Percentiles rank a stretch among this genome's conserved stretches.
Evolutionary conservation across 2,888 invertebrate genomes (phyloP).

Genomic region (Tiliacea aurago): DNA sequence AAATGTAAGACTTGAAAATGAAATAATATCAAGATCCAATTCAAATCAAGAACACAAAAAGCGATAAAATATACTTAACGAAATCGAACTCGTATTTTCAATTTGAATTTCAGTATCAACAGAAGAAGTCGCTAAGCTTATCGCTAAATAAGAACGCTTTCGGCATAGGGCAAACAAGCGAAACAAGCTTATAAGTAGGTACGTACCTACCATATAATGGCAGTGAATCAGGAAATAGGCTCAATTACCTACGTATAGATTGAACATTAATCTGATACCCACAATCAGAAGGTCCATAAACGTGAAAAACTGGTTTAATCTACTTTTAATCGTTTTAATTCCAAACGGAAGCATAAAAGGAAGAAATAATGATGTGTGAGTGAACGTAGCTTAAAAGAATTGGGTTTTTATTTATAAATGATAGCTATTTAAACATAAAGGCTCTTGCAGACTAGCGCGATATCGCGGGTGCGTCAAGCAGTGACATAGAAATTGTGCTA

Average conservation of each 20-base stretch:
- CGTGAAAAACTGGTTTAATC: slow-evolving; percentile 59
- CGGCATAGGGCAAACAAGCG: slow-evolving; percentile 69
- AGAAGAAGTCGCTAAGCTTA: neutral
- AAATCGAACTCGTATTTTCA: neutral
- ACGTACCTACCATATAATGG: slow-evolving; percentile 74
- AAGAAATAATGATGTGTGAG: slow-evolving; percentile 17
- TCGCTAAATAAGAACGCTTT: slow-evolving; percentile 59
- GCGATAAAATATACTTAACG: neutral
- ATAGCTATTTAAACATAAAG: no score
- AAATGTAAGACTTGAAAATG: neutral
- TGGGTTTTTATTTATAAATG: neutral
- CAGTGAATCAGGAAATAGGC: slow-evolving; percentile 74
- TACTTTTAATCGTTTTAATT: slow-evolving; percentile 55
- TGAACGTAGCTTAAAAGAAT: slow-evolving; percentile 4
- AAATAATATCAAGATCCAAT: neutral
- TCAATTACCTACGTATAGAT: slow-evolving; percentile 77
- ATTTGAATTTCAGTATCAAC: neutral
- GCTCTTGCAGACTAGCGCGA: no score
- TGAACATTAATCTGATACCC: slow-evolving; percentile 72
- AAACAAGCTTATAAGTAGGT: slow-evolving; percentile 67
- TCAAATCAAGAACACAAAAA: neutral
- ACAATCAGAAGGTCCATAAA: slow-evolving; percentile 65
- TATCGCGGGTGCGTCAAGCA: no score
- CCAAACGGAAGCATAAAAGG: slow-evolving; percentile 10
- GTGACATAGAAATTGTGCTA: no score